Conservation (phyloP, 2,888 invertebrate genomes). For the Thymelicus sylvestris region DNA sequence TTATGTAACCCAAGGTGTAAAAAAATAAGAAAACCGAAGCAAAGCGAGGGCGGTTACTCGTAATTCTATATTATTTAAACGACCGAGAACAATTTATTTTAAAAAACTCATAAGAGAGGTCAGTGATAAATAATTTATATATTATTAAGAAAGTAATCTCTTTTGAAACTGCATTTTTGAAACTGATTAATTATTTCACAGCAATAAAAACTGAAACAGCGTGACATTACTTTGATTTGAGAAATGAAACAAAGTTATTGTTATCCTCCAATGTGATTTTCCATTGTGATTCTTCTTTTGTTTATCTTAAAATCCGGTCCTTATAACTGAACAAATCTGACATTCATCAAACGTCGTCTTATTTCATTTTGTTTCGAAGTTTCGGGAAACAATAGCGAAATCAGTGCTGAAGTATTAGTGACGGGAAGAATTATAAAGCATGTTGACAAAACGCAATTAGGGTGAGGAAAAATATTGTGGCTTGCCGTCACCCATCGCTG, state of each 20-base stretch:
- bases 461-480: conserved; percentile 46
- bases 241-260: conserved; percentile 7
- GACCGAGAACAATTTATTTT: no score
- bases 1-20: no score
- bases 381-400: conserved; percentile 32
- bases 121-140: no score
- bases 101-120: no score
- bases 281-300: conserved; percentile 18
- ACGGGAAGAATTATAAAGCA: conserved; percentile 43
- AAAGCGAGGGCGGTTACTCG: no score
- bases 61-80: no score
- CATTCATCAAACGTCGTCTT: conserved; percentile 35
- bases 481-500: conserved; percentile 42
- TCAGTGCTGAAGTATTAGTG: conserved; percentile 31
- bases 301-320: conserved; percentile 29
- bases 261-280: conserved; percentile 6
- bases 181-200: not conserved
- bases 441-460: conserved; percentile 54
- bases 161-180: no score
- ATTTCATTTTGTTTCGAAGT: conserved; percentile 33
- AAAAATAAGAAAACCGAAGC: no score
- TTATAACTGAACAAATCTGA: conserved; percentile 33
- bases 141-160: no score
- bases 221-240: not conserved
- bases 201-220: not conserved